Base-by-base conservation (phyloP, 2,888 invertebrate species). In the Mycogona germanica region DNA sequence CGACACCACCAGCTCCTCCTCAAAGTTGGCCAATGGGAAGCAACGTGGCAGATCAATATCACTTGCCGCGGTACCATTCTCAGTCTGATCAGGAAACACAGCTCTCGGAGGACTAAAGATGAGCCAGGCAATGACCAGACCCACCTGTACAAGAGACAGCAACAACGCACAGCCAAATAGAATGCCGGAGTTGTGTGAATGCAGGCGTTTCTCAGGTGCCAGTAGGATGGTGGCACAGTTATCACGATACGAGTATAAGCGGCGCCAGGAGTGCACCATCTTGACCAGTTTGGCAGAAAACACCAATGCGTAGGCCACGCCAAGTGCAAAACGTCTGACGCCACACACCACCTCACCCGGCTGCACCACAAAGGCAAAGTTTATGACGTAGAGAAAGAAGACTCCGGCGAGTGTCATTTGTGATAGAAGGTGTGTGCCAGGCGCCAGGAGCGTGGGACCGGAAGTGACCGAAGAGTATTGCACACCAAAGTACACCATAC, bases 271-370 rank as follows among this genome's bases (percentile, higher is more conserved):
- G 59, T 70, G 70, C 9, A 71, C 64, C 17, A 69, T 66, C 58
- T 71, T 71, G 2, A 73, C 67, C 55, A 73, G 64, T 60, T 73
- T 65, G 3, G 70, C 68, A 17, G 70, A 63, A 55, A 71, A 72
- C 28, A 68, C 65, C 32, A 71, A 62, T 12, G 70, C 65, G 57
- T 73, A 74, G 9, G 69, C 66, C 14, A 72, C 60, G 6, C 71
- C 71, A 19, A 71, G 67, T 29, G 67, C 62, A 59, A 73, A 70
- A 46, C 71, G 62, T n/a, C 73, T 64, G 9, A 71, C 62, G 6
- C 67, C 69, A 57, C 73, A 73, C 1, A 70, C 64, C 12, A 64
- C 64, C 9, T 62, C 62, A 0, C 65, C 65, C 4, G 71, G 68
- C 49, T 68, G 67, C 6, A 69, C 61, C 26, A 72, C 63, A 61